Base-by-base conservation (phyloP, 2,888 invertebrate genomes). In the Prionchulus punctatus region DNA sequence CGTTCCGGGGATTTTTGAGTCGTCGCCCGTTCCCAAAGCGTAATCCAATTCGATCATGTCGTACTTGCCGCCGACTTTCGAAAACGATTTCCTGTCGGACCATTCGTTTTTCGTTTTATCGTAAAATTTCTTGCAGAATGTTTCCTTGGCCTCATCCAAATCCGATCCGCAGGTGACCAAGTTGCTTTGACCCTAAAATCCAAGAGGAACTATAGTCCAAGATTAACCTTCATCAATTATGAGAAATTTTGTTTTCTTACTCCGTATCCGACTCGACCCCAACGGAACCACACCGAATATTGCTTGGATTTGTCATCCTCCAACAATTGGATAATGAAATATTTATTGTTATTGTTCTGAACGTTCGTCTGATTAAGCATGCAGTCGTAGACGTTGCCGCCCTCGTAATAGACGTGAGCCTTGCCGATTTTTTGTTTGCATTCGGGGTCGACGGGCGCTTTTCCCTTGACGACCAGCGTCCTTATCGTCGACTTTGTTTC, bases 341-440 rank as follows among this genome's bases (percentile, higher is more conserved):
- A 77, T 64, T 77, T 77, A 70, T 77, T 77, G 69, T 78, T 78
- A 70, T 77, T 77, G 63, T 72, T 71, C 27, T 70, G 66, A 18
- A 77, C 63, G 63, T 76, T 76, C 0, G 77, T 77, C 75, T 77
- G 74, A 60, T 77, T 77, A 18, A 77, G 67, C 73, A 76, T 76
- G 56, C 68, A 73, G 63, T 76, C 74, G 65, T 72, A 77, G 30
- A 75, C 61, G 28, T 28, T 23, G 56, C 67, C 67, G 2, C 69
- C 71, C 60, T 73, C 70, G 50, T 59, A 64, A 61, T 65, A 71
- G 1, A 75, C 74, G 58, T 71, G 72, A 30, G 71, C 67, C 25
- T 62, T 67, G 18, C 62, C 62, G 1, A 67, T 60, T 57, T 71
- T 62, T 12, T 62, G 57, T 2, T 53, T 43, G 60, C 73, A 74